Percentiles rank a stretch among this genome's conserved stretches.
These are phyloP conservation scores for Troilus luridus DNA, from an alignment of 2,888 invertebrate species.

Conservation along the genomic window DNA sequence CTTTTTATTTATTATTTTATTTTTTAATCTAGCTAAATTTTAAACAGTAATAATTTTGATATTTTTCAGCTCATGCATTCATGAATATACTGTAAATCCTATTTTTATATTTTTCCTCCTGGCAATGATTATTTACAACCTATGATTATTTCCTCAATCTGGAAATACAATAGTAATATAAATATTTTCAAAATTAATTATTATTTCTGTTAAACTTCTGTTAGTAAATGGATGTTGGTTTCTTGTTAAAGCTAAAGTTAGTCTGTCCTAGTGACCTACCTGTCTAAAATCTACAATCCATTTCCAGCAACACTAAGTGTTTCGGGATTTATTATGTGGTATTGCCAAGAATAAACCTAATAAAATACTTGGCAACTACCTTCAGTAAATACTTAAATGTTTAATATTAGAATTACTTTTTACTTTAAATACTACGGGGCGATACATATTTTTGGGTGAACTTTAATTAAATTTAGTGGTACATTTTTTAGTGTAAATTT, in stretches of 20 bases:
- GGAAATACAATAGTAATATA: too few species aligned
- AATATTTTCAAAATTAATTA: too few species aligned
- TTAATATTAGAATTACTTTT: slow-evolving; percentile 8
- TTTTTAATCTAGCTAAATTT: too few species aligned
- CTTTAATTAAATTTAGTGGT: background rate
- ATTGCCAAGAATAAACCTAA: slow-evolving; percentile 23
- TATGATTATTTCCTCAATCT: too few species aligned
- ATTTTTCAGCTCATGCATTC: too few species aligned
- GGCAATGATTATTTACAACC: too few species aligned
- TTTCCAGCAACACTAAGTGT: background rate
- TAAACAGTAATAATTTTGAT: too few species aligned
- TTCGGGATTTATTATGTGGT: background rate
- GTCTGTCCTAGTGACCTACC: background rate
- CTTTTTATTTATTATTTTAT: too few species aligned
- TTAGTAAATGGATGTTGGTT: background rate
- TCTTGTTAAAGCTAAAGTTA: background rate
- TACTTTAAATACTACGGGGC: background rate
- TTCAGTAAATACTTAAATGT: background rate
- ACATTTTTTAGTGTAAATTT: background rate
- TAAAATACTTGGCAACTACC: slow-evolving; percentile 1
- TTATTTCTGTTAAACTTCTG: background rate
- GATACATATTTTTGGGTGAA: background rate
- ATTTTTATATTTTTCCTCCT: too few species aligned
- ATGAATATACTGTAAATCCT: too few species aligned
- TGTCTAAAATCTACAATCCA: background rate